Conservation (phyloP, 2,888 invertebrate genomes). For the Cloeon dipterum region DNA sequence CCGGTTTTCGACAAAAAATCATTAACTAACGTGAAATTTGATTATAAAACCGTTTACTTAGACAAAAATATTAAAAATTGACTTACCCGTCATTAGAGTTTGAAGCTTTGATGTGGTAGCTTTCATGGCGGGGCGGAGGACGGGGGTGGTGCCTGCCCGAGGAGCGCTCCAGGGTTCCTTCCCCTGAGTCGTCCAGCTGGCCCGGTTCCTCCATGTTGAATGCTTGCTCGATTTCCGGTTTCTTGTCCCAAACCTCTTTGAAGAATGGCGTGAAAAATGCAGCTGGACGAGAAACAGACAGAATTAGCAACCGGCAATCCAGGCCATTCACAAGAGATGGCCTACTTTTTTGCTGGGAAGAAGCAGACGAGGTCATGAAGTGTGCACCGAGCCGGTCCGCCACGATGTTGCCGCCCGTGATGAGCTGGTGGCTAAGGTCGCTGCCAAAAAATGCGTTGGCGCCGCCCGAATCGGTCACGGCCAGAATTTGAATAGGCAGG, state of each 20-base stretch:
- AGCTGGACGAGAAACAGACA: constrained; percentile 28
- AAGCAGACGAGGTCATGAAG: constrained; percentile 74
- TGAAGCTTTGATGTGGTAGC: constrained; percentile 39
- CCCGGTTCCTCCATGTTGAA: constrained; percentile 63
- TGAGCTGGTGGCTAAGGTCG: constrained; percentile 69
- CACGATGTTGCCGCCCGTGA: constrained; percentile 80
- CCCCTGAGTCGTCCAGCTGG: constrained; percentile 36
- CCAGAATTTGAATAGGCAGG: constrained; percentile 80
- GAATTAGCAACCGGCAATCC: neutral
- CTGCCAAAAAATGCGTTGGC: constrained; percentile 77
- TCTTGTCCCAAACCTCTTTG: constrained; percentile 89
- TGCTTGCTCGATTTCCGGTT: constrained; percentile 82
- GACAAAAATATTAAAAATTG: too few relatives aligned
- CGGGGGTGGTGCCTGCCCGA: constrained; percentile 27
- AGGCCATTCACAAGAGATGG: constrained; percentile 7
- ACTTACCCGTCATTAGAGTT: constrained; percentile 13
- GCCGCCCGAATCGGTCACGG: constrained; percentile 74
- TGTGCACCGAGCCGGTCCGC: constrained; percentile 76
- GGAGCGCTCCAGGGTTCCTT: constrained; percentile 45
- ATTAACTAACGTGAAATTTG: too few relatives aligned
- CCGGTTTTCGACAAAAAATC: too few relatives aligned
- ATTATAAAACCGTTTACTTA: too few relatives aligned
- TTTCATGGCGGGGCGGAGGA: constrained; percentile 54
- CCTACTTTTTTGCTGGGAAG: constrained; percentile 68
- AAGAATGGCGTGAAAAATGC: constrained; percentile 90